Evolutionary conservation across 2,888 invertebrate genomes (phyloP).

Genomic region (Rosalia funebris): DNA sequence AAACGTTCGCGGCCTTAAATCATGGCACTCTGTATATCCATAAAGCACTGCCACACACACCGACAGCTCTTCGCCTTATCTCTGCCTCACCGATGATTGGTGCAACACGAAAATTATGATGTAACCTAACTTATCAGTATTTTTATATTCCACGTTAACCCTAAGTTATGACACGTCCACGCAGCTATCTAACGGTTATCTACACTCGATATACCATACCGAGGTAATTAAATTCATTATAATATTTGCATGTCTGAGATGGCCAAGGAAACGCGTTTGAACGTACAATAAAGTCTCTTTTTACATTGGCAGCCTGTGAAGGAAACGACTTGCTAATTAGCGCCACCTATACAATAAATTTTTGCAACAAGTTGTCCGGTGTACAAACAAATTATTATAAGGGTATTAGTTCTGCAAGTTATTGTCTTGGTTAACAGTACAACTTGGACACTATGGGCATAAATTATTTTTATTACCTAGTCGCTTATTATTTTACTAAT

Average conservation of each 20-base stretch:
- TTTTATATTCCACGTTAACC: conserved; percentile 19
- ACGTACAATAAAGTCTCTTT: conserved; percentile 11
- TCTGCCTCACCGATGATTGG: conserved; percentile 38
- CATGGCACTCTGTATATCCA: conserved; percentile 61
- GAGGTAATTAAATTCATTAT: conserved; percentile 22
- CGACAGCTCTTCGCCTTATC: conserved; percentile 42
- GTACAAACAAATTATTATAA: conserved; percentile 20
- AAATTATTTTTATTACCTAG: too few relatives aligned
- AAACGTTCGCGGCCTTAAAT: conserved; percentile 62
- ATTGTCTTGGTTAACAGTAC: too few relatives aligned
- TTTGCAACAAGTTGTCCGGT: too few relatives aligned
- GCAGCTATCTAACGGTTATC: conserved; percentile 17
- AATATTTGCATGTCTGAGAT: conserved; percentile 14
- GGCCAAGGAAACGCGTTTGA: conserved; percentile 1
- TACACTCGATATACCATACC: conserved; percentile 15
- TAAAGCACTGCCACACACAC: conserved; percentile 63
- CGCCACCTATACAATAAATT: conserved; percentile 21
- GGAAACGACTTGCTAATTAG: conserved; percentile 7
- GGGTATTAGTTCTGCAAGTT: conserved; percentile 16
- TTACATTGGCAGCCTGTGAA: conserved; percentile 4
- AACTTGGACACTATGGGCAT: too few relatives aligned
- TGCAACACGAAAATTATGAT: conserved; percentile 40
- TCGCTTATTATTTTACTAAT: too few relatives aligned
- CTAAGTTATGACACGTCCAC: conserved; percentile 9
- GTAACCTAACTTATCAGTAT: conserved; percentile 36